A percentile compares a stretch with the other conserved stretches of the same genome.
Conservation (phyloP, 2,888 invertebrate species). For the Aspidiotus rigidus region DNA sequence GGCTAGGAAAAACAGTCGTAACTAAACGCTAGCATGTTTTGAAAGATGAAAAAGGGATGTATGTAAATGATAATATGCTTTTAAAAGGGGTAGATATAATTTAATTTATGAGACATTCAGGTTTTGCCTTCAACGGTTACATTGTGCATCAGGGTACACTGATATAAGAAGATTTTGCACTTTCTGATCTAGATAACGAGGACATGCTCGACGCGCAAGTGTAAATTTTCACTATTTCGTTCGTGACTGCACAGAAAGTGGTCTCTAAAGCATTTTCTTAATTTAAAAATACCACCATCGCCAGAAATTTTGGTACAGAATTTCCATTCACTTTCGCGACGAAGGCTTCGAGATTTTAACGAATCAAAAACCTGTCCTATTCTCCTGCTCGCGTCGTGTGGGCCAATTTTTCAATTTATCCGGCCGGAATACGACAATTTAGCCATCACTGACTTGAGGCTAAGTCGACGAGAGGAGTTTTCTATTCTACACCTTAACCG, state of each 20-base stretch:
- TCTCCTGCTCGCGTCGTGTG: too few relatives aligned
- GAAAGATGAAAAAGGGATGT: constrained; percentile 28
- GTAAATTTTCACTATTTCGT: constrained; percentile 25
- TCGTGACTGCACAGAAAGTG: background rate
- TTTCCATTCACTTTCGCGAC: background rate
- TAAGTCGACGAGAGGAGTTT: constrained; percentile 24
- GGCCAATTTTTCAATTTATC: too few relatives aligned
- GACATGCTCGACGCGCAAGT: constrained; percentile 25
- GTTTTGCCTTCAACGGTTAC: constrained; percentile 27
- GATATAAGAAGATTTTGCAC: constrained; percentile 31
- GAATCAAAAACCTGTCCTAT: too few relatives aligned
- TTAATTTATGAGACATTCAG: constrained; percentile 30
- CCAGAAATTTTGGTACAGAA: background rate
- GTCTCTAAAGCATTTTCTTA: background rate
- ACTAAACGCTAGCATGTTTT: constrained; percentile 30
- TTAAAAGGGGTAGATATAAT: constrained; percentile 32
- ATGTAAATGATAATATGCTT: constrained; percentile 32
- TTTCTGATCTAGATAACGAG: constrained; percentile 28
- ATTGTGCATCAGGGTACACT: constrained; percentile 22
- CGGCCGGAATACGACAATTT: background rate
- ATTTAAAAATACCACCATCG: background rate
- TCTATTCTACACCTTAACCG: constrained; percentile 23
- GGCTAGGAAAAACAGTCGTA: constrained; percentile 20
- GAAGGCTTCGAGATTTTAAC: background rate
- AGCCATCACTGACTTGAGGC: background rate